Evolutionary conservation across 1,140 invertebrate species (phyloP), one percentile per base, ranked within the genome.

Genomic region (Batillaria attramentaria): DNA sequence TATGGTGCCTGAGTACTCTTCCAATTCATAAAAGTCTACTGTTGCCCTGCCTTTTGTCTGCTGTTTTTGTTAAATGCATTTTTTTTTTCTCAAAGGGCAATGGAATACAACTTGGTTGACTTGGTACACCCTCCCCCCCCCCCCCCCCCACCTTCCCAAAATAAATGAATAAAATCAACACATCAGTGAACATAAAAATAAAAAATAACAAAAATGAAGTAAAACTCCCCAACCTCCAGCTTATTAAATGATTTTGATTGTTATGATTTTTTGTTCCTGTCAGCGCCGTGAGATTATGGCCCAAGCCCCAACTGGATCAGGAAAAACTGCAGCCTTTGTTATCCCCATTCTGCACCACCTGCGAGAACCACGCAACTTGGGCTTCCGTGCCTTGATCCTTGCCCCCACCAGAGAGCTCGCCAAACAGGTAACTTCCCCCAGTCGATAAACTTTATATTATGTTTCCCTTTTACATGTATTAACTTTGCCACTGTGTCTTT

Each of bases 321-420:
- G 92, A 24, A 93, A 93, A 81, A 93, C 92, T 33, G 88, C 92
- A 69, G 92, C 92, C 3, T 93, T 93, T 83, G 85, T 91, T 28
- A 81, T 93, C 69, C 92, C 92, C 18, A 84, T 93, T 77, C 87
- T 94, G 43, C 94, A 98, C 80, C 93, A 95, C 85, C 84, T 93
- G 16, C 85, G 87, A 80, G 84, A 83, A 76, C 85, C 88, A 18
- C 81, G 95, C 3, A 87, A 85, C 78, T 37, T 81, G 16, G 88
- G 88, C 10, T 95, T 97, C 70, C 90, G 97, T 77, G 96, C 96
- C 31, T 88, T 99, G 24, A 93, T 99, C 42, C 90, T 99, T 2
- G 95, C 95, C 81, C 98, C 98, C 13, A 99, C 98, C 0, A 93
- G 97, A 85, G 97, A 99, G 91, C 92, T 99, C 54, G 97, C 97